A percentile compares a stretch with the other conserved stretches of the same genome.
Conservation (phyloP, 2,888 invertebrate genomes). For the Myathropa florea region DNA sequence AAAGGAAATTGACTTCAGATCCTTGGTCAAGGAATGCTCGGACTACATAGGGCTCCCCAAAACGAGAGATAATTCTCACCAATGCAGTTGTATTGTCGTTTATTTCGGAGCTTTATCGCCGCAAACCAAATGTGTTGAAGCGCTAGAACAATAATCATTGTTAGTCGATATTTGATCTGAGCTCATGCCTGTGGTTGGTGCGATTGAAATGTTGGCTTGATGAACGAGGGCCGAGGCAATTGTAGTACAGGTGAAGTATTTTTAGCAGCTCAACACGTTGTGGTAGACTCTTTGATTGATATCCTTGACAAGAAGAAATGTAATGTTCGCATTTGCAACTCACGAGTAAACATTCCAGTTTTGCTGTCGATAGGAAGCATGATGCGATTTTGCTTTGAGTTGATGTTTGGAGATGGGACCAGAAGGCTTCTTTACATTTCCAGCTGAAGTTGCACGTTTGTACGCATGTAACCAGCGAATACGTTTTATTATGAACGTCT, state of each 20-base stretch:
- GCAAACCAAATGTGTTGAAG: background rate
- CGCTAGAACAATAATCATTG: background rate
- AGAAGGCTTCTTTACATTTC: background rate
- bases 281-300: conserved; percentile 11
- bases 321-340: conserved; percentile 29
- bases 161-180: background rate
- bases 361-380: background rate
- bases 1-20: too few species aligned
- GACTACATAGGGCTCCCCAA: background rate
- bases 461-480: background rate
- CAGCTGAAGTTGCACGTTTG: background rate
- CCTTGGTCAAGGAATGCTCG: too few species aligned
- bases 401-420: background rate
- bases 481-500: background rate
- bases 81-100: conserved; percentile 8
- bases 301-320: conserved; percentile 32
- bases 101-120: background rate
- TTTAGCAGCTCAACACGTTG: conserved; percentile 18
- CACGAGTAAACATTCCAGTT: conserved; percentile 1
- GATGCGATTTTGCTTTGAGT: background rate
- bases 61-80: conserved; percentile 9
- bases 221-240: conserved; percentile 23
- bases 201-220: background rate
- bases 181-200: too few species aligned
- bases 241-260: conserved; percentile 10